Conservation (phyloP, 2,797 vertebrate species). For the Oreortyx pictus region DNA sequence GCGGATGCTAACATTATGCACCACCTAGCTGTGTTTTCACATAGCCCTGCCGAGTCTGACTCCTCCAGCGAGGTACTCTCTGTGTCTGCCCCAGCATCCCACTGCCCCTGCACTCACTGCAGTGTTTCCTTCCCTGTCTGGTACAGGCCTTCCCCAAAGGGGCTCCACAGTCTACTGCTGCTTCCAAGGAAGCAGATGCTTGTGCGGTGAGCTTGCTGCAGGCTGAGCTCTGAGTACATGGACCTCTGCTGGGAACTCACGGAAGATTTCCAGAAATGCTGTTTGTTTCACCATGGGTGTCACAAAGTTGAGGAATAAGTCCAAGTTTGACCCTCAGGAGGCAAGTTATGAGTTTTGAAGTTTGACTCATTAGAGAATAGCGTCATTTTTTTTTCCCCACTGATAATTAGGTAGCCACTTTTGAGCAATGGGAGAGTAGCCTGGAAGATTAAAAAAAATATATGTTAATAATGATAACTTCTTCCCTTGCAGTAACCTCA, state of each 20-base stretch:
- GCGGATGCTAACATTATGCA: background rate
- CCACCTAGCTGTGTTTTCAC: rapidly evolving
- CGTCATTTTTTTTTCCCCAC: background rate
- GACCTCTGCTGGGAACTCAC: background rate
- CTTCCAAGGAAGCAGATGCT: background rate
- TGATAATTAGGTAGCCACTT: background rate
- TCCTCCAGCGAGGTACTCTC: rapidly evolving
- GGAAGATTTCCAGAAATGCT: background rate
- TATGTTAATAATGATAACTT: background rate
- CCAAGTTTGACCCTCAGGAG: background rate
- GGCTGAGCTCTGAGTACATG: background rate
- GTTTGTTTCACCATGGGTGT: rapidly evolving
- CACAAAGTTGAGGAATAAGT: background rate
- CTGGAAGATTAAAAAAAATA: background rate
- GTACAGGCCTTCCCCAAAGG: rapidly evolving
- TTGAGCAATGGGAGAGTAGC: background rate
- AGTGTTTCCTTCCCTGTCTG: background rate
- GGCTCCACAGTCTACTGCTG: background rate
- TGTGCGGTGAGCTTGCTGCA: rapidly evolving
- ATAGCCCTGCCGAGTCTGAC: background rate
- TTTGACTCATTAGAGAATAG: background rate
- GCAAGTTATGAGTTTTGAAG: background rate
- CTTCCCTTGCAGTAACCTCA: background rate
- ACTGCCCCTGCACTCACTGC: background rate
- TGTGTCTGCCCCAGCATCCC: background rate